Percentiles rank a stretch among this genome's conserved stretches.
These are phyloP conservation scores for Tribolium madens DNA, from an alignment of 1,140 invertebrate genomes.

Conservation along the genomic window DNA sequence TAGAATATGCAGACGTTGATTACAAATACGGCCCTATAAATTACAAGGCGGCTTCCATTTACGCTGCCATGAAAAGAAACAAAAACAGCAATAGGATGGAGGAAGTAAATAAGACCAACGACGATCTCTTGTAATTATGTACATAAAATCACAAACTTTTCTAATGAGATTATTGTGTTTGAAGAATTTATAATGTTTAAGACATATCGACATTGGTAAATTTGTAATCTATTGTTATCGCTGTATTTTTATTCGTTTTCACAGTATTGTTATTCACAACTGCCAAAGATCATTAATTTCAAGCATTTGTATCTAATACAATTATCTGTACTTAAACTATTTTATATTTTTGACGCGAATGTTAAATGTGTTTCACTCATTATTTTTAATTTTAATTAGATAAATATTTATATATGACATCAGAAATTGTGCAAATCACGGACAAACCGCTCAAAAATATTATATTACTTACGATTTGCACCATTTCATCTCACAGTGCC, in stretches of 20 bases:
- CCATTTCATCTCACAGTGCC: slow-evolving; percentile 49
- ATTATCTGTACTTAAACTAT: slow-evolving; percentile 7
- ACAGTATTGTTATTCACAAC: slow-evolving; percentile 16
- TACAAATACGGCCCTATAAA: slow-evolving; percentile 91
- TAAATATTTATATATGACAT: not conserved
- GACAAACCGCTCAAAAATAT: slow-evolving; percentile 4
- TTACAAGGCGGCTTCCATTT: slow-evolving; percentile 88
- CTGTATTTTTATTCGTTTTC: slow-evolving; percentile 20
- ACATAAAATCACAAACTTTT: slow-evolving; percentile 10
- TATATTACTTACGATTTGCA: slow-evolving; percentile 31
- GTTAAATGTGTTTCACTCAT: slow-evolving; percentile 1
- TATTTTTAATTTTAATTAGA: not conserved
- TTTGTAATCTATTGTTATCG: slow-evolving; percentile 12
- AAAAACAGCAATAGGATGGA: slow-evolving; percentile 64
- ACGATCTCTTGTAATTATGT: slow-evolving; percentile 55
- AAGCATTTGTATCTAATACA: slow-evolving; percentile 9
- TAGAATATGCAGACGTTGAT: slow-evolving; percentile 91
- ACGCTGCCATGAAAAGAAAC: slow-evolving; percentile 76
- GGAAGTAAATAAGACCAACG: slow-evolving; percentile 54
- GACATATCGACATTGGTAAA: slow-evolving; percentile 23
- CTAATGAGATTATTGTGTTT: slow-evolving; percentile 23
- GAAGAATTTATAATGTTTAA: slow-evolving; percentile 21
- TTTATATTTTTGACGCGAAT: slow-evolving; percentile 40
- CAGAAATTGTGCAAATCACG: slow-evolving; percentile 34
- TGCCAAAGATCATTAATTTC: slow-evolving; percentile 3